Evolutionary conservation across 2,888 invertebrate species (phyloP).

Genomic region (Rosalia funebris): DNA sequence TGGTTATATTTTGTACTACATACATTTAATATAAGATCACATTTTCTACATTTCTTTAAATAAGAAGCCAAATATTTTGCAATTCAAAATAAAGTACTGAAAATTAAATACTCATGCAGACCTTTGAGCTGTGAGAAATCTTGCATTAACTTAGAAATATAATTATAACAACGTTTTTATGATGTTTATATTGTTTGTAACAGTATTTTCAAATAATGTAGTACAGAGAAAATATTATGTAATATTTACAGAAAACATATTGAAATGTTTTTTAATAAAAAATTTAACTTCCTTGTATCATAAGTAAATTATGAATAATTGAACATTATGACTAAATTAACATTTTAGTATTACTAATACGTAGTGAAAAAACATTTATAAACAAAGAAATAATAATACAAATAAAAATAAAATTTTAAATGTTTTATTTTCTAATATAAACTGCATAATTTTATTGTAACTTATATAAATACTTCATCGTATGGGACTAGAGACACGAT

Average conservation of each 20-base stretch:
- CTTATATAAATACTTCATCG: conserved; percentile 35
- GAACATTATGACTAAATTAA: neutral
- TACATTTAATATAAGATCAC: conserved; percentile 49
- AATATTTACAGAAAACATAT: neutral
- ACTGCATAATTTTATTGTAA: too few species aligned
- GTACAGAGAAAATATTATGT: neutral
- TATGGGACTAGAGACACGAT: conserved; percentile 35
- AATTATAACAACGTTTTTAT: neutral
- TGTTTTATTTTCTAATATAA: too few species aligned
- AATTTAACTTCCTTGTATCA: too few species aligned
- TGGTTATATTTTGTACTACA: conserved; percentile 49
- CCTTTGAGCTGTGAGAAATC: neutral
- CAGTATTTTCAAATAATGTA: neutral
- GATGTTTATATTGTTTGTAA: neutral
- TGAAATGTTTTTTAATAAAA: too few species aligned
- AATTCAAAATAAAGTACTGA: neutral
- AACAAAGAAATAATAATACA: neutral
- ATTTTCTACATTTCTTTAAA: conserved; percentile 49
- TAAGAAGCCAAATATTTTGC: conserved; percentile 48
- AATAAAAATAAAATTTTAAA: neutral
- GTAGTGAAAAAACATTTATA: neutral
- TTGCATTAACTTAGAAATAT: neutral
- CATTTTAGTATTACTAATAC: neutral
- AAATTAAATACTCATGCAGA: neutral
- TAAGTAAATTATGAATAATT: too few species aligned